Conservation (phyloP, 2,888 invertebrate genomes). For the Amphipyra tragopoginis region DNA sequence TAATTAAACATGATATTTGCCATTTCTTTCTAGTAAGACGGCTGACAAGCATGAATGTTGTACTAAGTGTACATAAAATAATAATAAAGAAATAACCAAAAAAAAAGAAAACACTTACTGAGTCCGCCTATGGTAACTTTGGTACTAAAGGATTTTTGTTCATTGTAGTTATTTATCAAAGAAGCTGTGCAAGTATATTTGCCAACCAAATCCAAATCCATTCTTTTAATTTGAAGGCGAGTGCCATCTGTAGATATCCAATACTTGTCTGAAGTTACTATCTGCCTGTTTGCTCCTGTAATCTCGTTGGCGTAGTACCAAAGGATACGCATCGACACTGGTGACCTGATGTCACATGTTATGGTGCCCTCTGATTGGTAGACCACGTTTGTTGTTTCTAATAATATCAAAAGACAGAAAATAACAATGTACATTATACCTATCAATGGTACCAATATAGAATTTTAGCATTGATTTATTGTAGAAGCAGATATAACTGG, state of each 20-base stretch:
- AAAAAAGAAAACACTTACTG: constrained; percentile 27
- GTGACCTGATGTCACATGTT: constrained; percentile 47
- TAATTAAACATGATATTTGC: too few relatives aligned
- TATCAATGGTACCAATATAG: too few relatives aligned
- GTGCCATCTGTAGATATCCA: constrained; percentile 36
- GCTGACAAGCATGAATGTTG: too few relatives aligned
- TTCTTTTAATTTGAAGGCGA: constrained; percentile 42
- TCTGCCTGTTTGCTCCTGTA: constrained; percentile 10
- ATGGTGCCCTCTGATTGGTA: constrained; percentile 40
- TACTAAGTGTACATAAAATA: too few relatives aligned
- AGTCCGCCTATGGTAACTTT: constrained; percentile 42
- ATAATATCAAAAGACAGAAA: constrained; percentile 1
- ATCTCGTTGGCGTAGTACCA: constrained; percentile 37
- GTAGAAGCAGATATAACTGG: too few relatives aligned
- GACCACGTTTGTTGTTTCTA: constrained; percentile 28
- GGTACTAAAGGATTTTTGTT: constrained; percentile 33
- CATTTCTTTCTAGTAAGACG: too few relatives aligned
- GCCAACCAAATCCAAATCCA: constrained; percentile 43
- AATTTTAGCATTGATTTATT: too few relatives aligned
- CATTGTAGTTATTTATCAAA: constrained; percentile 29
- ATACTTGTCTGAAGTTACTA: constrained; percentile 41
- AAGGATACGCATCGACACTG: constrained; percentile 46
- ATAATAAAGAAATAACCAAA: too few relatives aligned
- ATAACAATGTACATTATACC: not conserved
- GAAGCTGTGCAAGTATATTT: constrained; percentile 44